A percentile compares a stretch with the other conserved stretches of the same genome.
Evolutionary conservation across 1,140 invertebrate species (phyloP).

Genomic region (Pogonomyrmex californicus): DNA sequence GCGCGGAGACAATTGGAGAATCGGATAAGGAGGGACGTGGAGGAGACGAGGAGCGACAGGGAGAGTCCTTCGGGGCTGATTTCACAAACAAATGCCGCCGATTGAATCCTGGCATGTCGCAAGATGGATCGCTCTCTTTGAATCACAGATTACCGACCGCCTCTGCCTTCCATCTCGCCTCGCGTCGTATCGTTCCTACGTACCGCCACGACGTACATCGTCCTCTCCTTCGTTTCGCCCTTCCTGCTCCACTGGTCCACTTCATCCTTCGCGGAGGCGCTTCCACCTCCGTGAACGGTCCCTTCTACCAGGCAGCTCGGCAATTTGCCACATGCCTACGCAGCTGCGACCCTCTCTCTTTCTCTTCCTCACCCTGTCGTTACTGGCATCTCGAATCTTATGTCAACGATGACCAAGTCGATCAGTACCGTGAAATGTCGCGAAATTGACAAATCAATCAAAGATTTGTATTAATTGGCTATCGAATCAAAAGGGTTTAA

Average conservation of each 20-base stretch:
- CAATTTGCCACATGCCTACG: constrained; percentile 84
- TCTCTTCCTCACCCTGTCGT: constrained; percentile 47
- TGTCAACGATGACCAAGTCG: constrained; percentile 51
- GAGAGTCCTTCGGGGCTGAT: constrained; percentile 84
- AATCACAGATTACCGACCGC: constrained; percentile 85
- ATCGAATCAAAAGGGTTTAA: not conserved
- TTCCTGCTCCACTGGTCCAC: constrained; percentile 51
- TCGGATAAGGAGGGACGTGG: constrained; percentile 10
- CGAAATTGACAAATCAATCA: constrained; percentile 43
- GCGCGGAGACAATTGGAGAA: constrained; percentile 52
- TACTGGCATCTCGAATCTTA: constrained; percentile 36
- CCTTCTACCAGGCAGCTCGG: constrained; percentile 73
- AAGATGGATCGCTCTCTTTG: constrained; percentile 86
- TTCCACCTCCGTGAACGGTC: constrained; percentile 74
- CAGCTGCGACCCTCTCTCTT: constrained; percentile 70
- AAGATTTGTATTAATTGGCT: constrained; percentile 29
- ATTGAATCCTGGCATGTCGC: constrained; percentile 86
- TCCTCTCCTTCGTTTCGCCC: constrained; percentile 47
- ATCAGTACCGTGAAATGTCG: constrained; percentile 11
- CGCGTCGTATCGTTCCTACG: constrained; percentile 27
- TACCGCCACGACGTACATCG: constrained; percentile 32
- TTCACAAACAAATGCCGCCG: constrained; percentile 86
- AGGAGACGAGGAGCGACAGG: constrained; percentile 55
- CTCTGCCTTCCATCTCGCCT: constrained; percentile 66
- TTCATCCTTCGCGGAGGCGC: constrained; percentile 70